Evolutionary conservation across 2,888 invertebrate species (phyloP), one percentile per base, ranked within the genome.

Genomic region (Diaphora mendica): DNA sequence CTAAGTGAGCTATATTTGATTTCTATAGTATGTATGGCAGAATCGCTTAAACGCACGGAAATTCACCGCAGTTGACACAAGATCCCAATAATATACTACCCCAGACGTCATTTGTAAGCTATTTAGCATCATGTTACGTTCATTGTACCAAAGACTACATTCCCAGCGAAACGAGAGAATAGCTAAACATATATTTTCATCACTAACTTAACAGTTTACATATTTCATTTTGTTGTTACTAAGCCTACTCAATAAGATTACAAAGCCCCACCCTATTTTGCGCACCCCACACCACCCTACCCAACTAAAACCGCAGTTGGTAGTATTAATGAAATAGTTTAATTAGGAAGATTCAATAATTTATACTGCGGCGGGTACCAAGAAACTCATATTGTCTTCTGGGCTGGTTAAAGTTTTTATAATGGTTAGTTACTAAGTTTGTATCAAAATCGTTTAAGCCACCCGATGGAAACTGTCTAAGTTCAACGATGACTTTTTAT

Each of bases 311-410:
- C 64, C 72, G 17, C 72, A 68, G 33, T 62, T 20, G 23, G 51
- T 67, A 44, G 20, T 72, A 67, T 74, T 72, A 75, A 72, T 76
- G 65, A 76, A 66, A 70, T 35, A 71, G 64, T 68, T 74, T 69
- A 65, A 75, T 72, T 65, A 68, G 65, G 44, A 9, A 35, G 42
- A 35, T 33, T 64, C 62, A 48, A 67, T 67, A 44, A 69, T 65
- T 65, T 73, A 69, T 55, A 55, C 33, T 59, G 39, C 8, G 30
- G 68, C 23, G 2, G 9, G n/a, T 20, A n/a, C 55, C 39, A 68
- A 68, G 64, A 68, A 59, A 51, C n/a, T 51, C 35, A 48, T 62
- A 62, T 48, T 44, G 44, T 67, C 44, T 30, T 26, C 30, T 51
- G 35, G 23, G 48, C 11, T 13, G 5, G 51, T 51, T 51, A 5